A percentile compares a stretch with the other conserved stretches of the same genome.
These are phyloP conservation scores for Macropodus opercularis DNA, from an alignment of 2,797 vertebrate species.

Conservation along the genomic window DNA sequence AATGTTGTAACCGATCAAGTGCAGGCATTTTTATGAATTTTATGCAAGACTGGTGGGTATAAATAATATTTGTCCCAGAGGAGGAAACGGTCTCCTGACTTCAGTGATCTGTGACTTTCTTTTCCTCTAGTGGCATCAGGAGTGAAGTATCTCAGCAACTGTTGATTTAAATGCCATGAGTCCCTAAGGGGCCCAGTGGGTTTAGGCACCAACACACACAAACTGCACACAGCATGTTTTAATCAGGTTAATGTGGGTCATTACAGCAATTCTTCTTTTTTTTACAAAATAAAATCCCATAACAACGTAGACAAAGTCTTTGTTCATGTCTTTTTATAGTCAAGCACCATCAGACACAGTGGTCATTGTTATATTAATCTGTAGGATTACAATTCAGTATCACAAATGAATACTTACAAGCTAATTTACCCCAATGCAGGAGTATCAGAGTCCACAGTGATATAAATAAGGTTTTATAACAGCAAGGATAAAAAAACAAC, in stretches of 20 bases:
- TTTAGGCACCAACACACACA: neutral
- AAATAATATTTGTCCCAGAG: too few species aligned
- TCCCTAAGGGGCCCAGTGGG: too few species aligned
- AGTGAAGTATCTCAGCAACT: too few species aligned
- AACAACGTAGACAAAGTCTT: conserved; percentile 23
- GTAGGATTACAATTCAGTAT: conserved; percentile 36
- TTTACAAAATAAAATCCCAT: conserved; percentile 40
- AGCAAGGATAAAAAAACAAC: conserved; percentile 31
- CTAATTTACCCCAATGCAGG: conserved; percentile 31
- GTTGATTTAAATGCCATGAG: too few species aligned
- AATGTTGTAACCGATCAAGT: too few species aligned
- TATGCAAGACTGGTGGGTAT: too few species aligned
- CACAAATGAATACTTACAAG: conserved; percentile 41
- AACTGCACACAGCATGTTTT: conserved; percentile 34
- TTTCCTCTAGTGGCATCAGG: too few species aligned
- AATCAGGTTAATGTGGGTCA: conserved; percentile 28
- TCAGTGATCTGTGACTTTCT: too few species aligned
- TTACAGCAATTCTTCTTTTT: conserved; percentile 3
- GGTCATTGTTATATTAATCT: conserved; percentile 44
- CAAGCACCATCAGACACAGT: conserved; percentile 41
- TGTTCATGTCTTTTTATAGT: conserved; percentile 32
- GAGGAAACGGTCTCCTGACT: too few species aligned
- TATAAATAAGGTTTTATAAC: conserved; percentile 53
- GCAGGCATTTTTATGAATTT: too few species aligned
- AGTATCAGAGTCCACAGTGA: conserved; percentile 36